Conservation (phyloP, 1,140 invertebrate genomes). For the Leptinotarsa texana region DNA sequence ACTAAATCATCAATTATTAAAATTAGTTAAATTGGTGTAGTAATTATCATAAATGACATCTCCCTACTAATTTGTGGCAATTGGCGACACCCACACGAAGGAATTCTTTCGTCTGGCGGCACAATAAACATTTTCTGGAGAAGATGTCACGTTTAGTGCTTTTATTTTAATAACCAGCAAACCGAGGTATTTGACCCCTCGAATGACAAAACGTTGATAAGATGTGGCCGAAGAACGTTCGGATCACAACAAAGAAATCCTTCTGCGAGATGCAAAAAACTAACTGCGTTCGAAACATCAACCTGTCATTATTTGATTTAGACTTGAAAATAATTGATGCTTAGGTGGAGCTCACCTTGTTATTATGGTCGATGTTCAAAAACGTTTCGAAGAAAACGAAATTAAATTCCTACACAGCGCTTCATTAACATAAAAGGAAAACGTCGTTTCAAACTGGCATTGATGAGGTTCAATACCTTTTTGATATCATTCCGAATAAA, state of each 20-base stretch:
- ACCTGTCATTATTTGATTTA: constrained; percentile 8
- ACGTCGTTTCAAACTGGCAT: too few species aligned
- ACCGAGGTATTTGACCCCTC: constrained; percentile 11
- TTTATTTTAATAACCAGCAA: constrained; percentile 18
- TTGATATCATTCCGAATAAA: too few species aligned
- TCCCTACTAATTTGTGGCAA: constrained; percentile 7
- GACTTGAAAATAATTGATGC: constrained; percentile 8
- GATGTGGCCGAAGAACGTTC: not conserved
- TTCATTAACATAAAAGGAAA: not conserved
- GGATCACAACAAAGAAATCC: not conserved
- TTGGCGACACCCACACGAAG: constrained; percentile 4
- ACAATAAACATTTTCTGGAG: constrained; percentile 9
- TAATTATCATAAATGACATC: constrained; percentile 5
- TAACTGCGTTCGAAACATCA: not conserved
- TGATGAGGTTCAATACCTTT: too few species aligned
- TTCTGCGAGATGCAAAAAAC: not conserved
- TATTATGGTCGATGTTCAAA: constrained; percentile 1
- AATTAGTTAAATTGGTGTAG: not conserved
- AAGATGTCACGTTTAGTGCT: constrained; percentile 7
- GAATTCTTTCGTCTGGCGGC: constrained; percentile 17
- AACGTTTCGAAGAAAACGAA: constrained; percentile 1
- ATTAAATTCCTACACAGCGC: constrained; percentile 5
- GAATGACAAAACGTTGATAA: constrained; percentile 6
- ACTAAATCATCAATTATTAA: not conserved
- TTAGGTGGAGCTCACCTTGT: not conserved